Evolutionary conservation across 2,797 vertebrate genomes (phyloP), one percentile per base, ranked within the genome.

Genomic region (Hylomyscus alleni): DNA sequence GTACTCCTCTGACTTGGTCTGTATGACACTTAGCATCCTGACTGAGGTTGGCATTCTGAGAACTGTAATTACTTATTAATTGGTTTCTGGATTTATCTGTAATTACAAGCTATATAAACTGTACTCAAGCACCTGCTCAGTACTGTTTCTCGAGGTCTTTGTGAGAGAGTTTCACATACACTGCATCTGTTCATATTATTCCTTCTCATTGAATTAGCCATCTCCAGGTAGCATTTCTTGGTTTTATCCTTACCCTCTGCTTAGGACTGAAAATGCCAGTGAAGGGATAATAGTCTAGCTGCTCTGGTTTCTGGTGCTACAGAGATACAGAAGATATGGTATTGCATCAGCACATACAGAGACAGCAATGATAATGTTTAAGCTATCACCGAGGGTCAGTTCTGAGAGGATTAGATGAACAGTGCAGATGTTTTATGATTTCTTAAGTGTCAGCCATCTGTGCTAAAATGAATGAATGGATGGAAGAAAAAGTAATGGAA

Each of bases 41-140:
- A 69, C 60, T 92, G 40, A 93, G 22, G 24, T 82, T 86, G 73
- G 72, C 81, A 90, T 91, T 96, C n/a, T 91, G 22, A 81, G 60
- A 95, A 90, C 24, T 81, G 17, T 47, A 85, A 72, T 37, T 91
- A 50, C 22, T 92, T 87, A 34, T 87, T 89, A 69, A 65, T 69
- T 72, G 60, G 67, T 50, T 94, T 87, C 22, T 87, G 73, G n/a
- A 69, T 93, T 76, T 96, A 37, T 80, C 90, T 92, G 47, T 93
- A 69, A 72, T 72, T 72, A 72, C 17, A 37, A 72, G 34, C 67
- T 72, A 72, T 72, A 72, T 72, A 72, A n/a, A n/a, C 34, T 37
- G 17, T 37, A 37, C 34, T 72, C 15, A 93, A 54, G 40, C 44
- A 14, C 34, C 77, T 52, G 89, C 19, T 88, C 22, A 95, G 37